These are phyloP conservation scores for Donacobius atricapilla DNA, from an alignment of 2,113 vertebrate species.

Conservation along the genomic window DNA sequence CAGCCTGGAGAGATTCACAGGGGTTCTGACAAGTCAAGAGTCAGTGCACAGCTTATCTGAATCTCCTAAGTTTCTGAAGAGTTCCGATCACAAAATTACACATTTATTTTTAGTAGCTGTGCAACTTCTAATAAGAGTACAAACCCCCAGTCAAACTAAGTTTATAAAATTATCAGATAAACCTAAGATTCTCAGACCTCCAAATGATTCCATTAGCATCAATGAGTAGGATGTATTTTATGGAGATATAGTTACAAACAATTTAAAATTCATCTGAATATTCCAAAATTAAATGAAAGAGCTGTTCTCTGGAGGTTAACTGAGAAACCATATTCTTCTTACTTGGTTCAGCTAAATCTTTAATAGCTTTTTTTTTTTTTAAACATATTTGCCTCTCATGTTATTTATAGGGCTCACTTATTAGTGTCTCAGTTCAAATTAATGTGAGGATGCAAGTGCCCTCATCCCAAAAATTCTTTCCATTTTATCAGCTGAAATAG, in stretches of 20 bases:
- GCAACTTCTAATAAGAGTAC: neutral
- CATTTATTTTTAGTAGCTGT: slow-evolving; percentile 34
- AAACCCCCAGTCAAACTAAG: neutral
- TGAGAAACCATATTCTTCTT: neutral
- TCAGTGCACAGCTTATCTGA: neutral
- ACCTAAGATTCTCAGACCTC: neutral
- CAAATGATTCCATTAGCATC: slow-evolving; percentile 2
- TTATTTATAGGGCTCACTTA: neutral
- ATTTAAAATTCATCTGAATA: slow-evolving; percentile 15
- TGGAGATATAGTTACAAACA: neutral
- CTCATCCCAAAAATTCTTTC: neutral
- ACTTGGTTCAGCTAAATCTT: neutral
- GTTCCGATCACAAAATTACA: neutral
- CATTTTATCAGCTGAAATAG: neutral
- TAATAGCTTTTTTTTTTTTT: neutral
- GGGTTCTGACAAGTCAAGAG: neutral
- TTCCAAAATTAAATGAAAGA: slow-evolving; percentile 13
- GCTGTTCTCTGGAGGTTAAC: neutral
- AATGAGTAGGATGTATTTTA: neutral
- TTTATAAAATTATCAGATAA: slow-evolving; percentile 9
- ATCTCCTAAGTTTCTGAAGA: neutral
- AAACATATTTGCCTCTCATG: neutral
- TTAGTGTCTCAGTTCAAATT: neutral
- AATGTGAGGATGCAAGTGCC: neutral
- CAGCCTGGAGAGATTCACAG: neutral